phyloP scores from a whole-genome alignment of 1,140 invertebrate species.

The Caenorhabditis briggsae region DNA sequence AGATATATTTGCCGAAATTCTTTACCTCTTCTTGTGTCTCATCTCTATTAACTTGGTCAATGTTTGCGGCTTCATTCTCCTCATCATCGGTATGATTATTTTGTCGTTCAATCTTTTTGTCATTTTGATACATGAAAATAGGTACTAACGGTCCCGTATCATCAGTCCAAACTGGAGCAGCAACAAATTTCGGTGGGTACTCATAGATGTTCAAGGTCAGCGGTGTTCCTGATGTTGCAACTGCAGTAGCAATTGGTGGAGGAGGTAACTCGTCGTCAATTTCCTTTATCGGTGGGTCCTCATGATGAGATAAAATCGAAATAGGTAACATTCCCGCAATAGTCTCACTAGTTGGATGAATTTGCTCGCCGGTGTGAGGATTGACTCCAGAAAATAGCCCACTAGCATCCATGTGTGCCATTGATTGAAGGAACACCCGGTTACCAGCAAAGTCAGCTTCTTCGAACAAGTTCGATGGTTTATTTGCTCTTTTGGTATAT shows the following conservation, averaged over 20 bases:
- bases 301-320: too few relatives aligned
- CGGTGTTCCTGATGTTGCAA: not conserved
- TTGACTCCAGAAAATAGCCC: not conserved
- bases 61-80: too few relatives aligned
- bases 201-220: not conserved
- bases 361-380: not conserved
- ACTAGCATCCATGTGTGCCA: not conserved
- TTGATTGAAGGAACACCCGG: not conserved
- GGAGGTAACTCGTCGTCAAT: not conserved
- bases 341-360: too few relatives aligned
- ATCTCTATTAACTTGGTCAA: too few relatives aligned
- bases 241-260: not conserved
- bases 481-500: too few relatives aligned
- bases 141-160: not conserved
- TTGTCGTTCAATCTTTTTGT: not conserved
- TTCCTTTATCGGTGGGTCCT: too few relatives aligned
- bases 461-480: too few relatives aligned
- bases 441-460: not conserved
- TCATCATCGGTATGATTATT: too few relatives aligned
- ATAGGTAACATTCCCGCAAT: too few relatives aligned
- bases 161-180: constrained; percentile 10
- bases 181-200: not conserved
- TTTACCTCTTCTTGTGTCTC: too few relatives aligned
- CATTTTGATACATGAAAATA: not conserved
- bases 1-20: too few relatives aligned